Base-by-base conservation (phyloP, 2,113 vertebrate species). In the Eleginops maclovinus region DNA sequence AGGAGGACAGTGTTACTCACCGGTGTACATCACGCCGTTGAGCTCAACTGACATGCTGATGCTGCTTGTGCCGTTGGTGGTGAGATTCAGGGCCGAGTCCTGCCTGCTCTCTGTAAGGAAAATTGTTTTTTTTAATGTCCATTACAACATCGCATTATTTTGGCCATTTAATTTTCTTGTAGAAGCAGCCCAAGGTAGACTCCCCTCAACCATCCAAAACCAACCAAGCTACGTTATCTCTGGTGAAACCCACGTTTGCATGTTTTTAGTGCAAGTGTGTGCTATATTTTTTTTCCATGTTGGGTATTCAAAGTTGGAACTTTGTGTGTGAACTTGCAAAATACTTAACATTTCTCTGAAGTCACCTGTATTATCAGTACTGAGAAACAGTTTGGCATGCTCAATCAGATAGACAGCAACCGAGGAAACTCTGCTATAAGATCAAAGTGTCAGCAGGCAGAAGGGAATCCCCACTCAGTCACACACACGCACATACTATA, bases 41-140 rank as follows among this genome's bases (percentile, higher is more conserved):
- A 99, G 97, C 90, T 99, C 98, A 47, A 99, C 95, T 0, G 98
- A 99, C 97, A 99, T 98, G 92, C 96, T 99, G 86, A 99, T 99
- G 91, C 97, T 99, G 92, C 91, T 96, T 83, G 95, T 94, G 87
- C 97, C 95, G 0, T 96, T 98, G 75, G 91, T 93, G 22, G 91
- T 89, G 54, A 95, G 83, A 82, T 91, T 93, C 62, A 93, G 24
- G 2, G 96, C 91, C 0, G 96, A 88, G 72, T 98, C 97, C 85
- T 94, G 96, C 85, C 96, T 95, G 88, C 93, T 93, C 36, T 98
- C 97, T 82, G 55, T 56, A n/a, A 76, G 75, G n/a, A n/a, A n/a
- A n/a, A n/a, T n/a, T n/a, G n/a, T n/a, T n/a, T n/a, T n/a, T n/a
- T n/a, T n/a, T n/a, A n/a, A n/a, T n/a, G n/a, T n/a, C n/a, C 31